Evolutionary conservation across 1,140 invertebrate genomes (phyloP), one percentile per base, ranked within the genome.

Genomic region (Diabrotica virgifera): DNA sequence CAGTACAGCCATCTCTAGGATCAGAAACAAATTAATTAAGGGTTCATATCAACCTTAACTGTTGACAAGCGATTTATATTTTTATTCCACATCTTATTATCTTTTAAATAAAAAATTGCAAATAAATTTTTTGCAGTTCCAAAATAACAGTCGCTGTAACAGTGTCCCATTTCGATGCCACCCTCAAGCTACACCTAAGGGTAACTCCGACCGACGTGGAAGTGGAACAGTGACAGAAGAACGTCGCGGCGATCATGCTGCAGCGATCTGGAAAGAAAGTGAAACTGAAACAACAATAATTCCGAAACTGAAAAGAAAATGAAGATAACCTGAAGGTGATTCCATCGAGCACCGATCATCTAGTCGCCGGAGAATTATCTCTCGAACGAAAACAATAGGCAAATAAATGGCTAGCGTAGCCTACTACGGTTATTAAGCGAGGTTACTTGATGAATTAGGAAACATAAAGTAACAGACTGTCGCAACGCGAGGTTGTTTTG

Each of bases 391-490:
- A 46, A 46, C 40, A 46, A 46, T 46, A 46, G 40, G 40, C 8
- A 8, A n/a, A 46, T 46, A 46, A 46, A 24, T 24, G 24, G 24
- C 24, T 24, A 46, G 40, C 40, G 40, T 24, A 24, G 24, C 24
- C 24, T n/a, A n/a, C 40, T 46, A 46, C 40, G 40, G n/a, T 46
- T 8, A n/a, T 46, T 8, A n/a, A 46, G 40, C 40, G 40, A 46
- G 40, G 40, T 46, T 46, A 46, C 40, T 46, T 8, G 40, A 46
- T 46, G 40, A n/a, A 46, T 46, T 46, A 46, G 40, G 40, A 46
- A 46, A 46, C 40, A 46, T n/a, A 46, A 46, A 46, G 40, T 46
- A 46, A 46, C 8, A 46, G 40, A 46, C 40, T 46, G n/a, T 46
- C 40, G n/a, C 8, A n/a, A 46, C 8, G 40, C 8, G 40, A 46